phyloP scores from a whole-genome alignment of 2,888 invertebrate species.

The Drosophila neutralis region DNA sequence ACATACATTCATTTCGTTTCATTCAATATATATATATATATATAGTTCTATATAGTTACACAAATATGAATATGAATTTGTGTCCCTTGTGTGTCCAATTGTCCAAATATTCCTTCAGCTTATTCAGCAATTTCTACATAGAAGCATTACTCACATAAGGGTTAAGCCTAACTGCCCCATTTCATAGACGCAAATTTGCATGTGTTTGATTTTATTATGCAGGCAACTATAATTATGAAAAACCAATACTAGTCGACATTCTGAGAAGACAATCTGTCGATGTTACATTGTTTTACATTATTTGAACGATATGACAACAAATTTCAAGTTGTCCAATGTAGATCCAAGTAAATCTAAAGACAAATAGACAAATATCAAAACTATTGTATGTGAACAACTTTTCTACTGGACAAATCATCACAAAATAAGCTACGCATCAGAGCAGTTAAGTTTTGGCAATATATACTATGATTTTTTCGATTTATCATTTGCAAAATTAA shows the following conservation, averaged over 20 bases:
- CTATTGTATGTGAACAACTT: neutral
- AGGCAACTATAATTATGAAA: neutral
- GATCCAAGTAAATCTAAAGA: neutral
- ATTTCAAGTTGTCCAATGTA: neutral
- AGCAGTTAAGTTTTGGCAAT: neutral
- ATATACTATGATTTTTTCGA: neutral
- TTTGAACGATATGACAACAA: neutral
- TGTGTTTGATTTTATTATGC: neutral
- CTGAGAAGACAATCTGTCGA: neutral
- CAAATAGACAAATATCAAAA: neutral
- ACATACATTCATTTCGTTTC: neutral
- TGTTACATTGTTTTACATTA: neutral
- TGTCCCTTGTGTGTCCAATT: neutral
- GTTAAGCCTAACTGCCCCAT: neutral
- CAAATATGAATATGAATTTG: conserved; percentile 2
- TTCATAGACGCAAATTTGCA: neutral
- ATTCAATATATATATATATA: neutral
- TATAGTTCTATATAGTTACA: conserved; percentile 10
- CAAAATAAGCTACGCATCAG: neutral
- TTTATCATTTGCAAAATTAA: neutral
- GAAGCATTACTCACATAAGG: neutral
- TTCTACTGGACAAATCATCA: neutral
- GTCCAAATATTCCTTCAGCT: neutral
- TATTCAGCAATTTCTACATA: neutral
- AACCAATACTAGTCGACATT: neutral